Evolutionary conservation across 2,888 invertebrate genomes (phyloP).

Genomic region (Teinopalpus imperialis): DNA sequence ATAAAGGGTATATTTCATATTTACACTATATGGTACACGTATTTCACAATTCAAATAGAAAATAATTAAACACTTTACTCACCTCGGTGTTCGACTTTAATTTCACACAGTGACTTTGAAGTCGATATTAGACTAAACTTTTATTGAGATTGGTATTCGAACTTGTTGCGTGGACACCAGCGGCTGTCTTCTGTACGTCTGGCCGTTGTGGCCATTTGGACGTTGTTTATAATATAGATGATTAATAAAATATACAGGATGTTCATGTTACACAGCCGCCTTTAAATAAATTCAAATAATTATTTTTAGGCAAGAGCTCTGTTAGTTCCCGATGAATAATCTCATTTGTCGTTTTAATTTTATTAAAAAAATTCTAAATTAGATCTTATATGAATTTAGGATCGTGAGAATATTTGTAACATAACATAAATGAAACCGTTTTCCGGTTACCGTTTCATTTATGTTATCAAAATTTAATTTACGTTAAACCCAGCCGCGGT

Average conservation of each 20-base stretch:
- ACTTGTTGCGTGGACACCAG: constrained; percentile 52
- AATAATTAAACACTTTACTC: constrained; percentile 10
- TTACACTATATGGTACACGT: background rate
- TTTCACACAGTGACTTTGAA: constrained; percentile 24
- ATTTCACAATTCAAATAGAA: too few relatives aligned
- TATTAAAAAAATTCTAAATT: too few relatives aligned
- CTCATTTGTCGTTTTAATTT: too few relatives aligned
- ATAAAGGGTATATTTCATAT: background rate
- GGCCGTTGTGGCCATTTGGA: constrained; percentile 31
- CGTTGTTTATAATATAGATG: constrained; percentile 60
- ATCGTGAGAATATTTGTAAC: too few relatives aligned
- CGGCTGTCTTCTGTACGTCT: constrained; percentile 55
- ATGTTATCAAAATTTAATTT: constrained; percentile 6
- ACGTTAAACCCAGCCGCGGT: constrained; percentile 3
- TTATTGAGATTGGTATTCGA: constrained; percentile 29
- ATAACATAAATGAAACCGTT: too few relatives aligned
- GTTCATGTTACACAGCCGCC: constrained; percentile 29
- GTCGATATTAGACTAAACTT: constrained; percentile 15
- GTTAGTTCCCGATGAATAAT: too few relatives aligned
- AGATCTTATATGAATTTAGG: too few relatives aligned
- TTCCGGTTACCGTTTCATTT: background rate
- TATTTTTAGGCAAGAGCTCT: too few relatives aligned
- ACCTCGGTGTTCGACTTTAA: constrained; percentile 20
- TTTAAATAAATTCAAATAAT: too few relatives aligned
- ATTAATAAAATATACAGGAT: constrained; percentile 55